Percentiles rank a stretch among this genome's conserved stretches.
phyloP scores from a whole-genome alignment of 2,797 vertebrate species.

The Sebastes vulpes region DNA sequence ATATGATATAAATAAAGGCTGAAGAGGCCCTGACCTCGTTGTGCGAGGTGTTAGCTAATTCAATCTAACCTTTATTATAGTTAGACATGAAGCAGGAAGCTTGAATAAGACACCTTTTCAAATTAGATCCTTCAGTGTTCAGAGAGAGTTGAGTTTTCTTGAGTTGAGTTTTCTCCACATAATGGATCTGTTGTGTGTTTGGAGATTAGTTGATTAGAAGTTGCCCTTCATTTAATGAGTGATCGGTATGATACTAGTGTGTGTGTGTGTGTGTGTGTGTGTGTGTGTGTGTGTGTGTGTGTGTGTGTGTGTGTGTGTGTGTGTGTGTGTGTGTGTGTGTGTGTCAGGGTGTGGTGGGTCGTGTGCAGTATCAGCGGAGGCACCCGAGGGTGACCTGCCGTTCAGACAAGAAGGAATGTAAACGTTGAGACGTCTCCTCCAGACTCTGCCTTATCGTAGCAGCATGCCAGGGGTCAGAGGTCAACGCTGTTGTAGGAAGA shows the following conservation, averaged over 20 bases:
- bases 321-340: constrained; percentile 17
- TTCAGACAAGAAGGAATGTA: constrained; percentile 64
- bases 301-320: constrained; percentile 16
- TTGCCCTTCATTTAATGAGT: not conserved
- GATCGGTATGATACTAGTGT: constrained; percentile 12
- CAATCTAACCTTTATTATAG: not conserved
- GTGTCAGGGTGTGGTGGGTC: constrained; percentile 21
- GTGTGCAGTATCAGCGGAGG: constrained; percentile 46
- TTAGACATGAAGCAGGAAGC: not conserved
- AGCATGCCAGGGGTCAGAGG: constrained; percentile 45
- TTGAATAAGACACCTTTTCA: not conserved
- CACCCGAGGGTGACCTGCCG: constrained; percentile 31
- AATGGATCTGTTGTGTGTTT: not conserved
- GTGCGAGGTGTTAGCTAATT: not conserved
- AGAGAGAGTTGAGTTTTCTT: not conserved
- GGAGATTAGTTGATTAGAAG: not conserved
- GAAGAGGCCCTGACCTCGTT: not conserved
- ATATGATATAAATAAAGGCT: not conserved
- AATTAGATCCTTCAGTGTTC: not conserved
- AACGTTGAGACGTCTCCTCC: constrained; percentile 64
- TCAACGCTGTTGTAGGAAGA: constrained; percentile 15
- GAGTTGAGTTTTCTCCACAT: not conserved
- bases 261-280: constrained; percentile 11
- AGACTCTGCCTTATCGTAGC: constrained; percentile 42
- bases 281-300: constrained; percentile 17